phyloP scores from a whole-genome alignment of 2,888 invertebrate species.

The Pachydiplax longipennis region DNA sequence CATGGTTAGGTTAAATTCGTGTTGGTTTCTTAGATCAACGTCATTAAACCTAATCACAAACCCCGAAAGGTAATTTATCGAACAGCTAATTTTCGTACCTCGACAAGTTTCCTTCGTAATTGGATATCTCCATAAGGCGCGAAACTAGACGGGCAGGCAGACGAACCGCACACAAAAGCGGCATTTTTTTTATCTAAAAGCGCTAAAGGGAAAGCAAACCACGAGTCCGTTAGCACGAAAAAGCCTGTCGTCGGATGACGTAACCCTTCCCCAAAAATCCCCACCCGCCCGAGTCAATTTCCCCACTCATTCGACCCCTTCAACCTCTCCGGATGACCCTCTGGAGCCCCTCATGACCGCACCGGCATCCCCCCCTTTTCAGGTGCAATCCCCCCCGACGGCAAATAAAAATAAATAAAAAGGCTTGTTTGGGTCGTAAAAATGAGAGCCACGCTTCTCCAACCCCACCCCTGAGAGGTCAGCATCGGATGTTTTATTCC shows the following conservation, averaged over 20 bases:
- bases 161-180: too few relatives aligned
- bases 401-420: neutral
- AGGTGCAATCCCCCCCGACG: neutral
- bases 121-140: too few relatives aligned
- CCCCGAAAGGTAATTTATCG: too few relatives aligned
- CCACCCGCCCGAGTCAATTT: neutral
- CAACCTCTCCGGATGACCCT: neutral
- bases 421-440: neutral
- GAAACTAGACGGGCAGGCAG: too few relatives aligned
- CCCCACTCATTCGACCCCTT: neutral
- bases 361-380: neutral
- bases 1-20: too few relatives aligned
- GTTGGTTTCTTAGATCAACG: too few relatives aligned
- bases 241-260: neutral
- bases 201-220: neutral
- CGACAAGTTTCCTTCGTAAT: too few relatives aligned
- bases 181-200: neutral
- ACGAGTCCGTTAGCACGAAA: neutral
- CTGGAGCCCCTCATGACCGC: neutral
- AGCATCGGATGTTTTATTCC: neutral
- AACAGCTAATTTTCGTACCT: too few relatives aligned
- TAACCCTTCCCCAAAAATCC: neutral
- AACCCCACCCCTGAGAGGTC: neutral
- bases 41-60: too few relatives aligned
- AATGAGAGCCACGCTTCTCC: neutral